Conservation (phyloP, 2,888 invertebrate genomes). For the Agrochola lota region DNA sequence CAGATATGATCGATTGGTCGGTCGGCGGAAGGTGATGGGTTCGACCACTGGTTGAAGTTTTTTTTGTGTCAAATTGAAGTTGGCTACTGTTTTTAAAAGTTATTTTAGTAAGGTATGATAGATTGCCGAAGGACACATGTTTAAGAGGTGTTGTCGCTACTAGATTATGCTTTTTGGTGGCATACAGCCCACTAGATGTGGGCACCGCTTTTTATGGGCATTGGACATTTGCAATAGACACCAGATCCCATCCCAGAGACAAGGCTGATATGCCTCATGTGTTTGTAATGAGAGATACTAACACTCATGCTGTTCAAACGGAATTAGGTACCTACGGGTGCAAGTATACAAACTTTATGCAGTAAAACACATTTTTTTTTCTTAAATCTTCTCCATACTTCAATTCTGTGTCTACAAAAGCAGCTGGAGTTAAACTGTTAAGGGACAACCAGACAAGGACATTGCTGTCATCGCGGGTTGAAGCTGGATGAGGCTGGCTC, state of each 20-base stretch:
- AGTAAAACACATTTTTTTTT: too few relatives aligned
- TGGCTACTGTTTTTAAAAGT: conserved; percentile 43
- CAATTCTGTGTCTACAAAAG: not conserved
- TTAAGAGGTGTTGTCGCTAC: not conserved
- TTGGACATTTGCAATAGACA: not conserved
- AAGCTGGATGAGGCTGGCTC: too few relatives aligned
- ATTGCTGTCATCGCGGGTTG: too few relatives aligned
- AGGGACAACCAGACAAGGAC: too few relatives aligned
- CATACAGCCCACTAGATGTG: not conserved
- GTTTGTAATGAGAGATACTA: not conserved
- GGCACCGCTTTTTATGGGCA: not conserved
- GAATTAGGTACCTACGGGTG: not conserved
- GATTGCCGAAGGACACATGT: conserved; percentile 9
- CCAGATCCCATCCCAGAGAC: not conserved
- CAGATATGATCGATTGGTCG: conserved; percentile 57
- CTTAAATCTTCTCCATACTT: not conserved
- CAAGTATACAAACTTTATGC: not conserved
- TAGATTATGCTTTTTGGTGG: not conserved
- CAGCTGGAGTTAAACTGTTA: not conserved
- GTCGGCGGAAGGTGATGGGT: conserved; percentile 39
- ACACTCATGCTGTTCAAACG: not conserved
- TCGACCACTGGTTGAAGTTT: conserved; percentile 19
- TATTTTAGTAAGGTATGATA: conserved; percentile 16
- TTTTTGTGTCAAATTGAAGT: conserved; percentile 18
- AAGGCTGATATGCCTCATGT: not conserved